A percentile compares a stretch with the other conserved stretches of the same genome.
phyloP scores from a whole-genome alignment of 92 coral and sea anemone genomes.

The Epizoanthus fatuus region DNA sequence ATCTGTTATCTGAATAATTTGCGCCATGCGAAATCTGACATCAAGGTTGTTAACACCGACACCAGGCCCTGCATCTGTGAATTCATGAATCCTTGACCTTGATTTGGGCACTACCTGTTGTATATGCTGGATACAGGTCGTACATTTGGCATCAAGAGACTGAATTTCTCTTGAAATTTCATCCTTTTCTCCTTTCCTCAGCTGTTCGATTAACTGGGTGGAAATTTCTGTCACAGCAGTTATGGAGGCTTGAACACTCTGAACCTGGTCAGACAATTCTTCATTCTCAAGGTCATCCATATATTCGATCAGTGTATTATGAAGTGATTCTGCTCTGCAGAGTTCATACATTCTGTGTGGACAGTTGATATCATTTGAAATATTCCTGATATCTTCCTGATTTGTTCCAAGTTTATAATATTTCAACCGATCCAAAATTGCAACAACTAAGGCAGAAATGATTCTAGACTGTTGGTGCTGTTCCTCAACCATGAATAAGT shows the following conservation, averaged over 20 bases:
- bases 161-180: constrained; percentile 28
- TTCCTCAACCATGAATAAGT: constrained; percentile 34
- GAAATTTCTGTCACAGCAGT: not conserved
- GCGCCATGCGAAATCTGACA: constrained; percentile 18
- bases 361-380: constrained; percentile 38
- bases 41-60: constrained; percentile 25
- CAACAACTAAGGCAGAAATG: not conserved
- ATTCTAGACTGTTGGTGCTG: constrained; percentile 7
- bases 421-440: constrained; percentile 30
- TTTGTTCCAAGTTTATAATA: constrained; percentile 20
- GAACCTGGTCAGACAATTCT: constrained; percentile 8
- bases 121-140: constrained; percentile 21
- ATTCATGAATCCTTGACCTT: constrained; percentile 46
- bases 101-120: constrained; percentile 29
- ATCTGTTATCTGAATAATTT: not conserved
- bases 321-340: constrained; percentile 28
- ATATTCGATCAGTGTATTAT: constrained; percentile 21
- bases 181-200: constrained; percentile 27
- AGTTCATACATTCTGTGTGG: constrained; percentile 43
- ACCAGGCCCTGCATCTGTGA: constrained; percentile 34
- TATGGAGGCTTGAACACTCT: not conserved
- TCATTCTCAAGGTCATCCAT: constrained; percentile 28
- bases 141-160: constrained; percentile 22
- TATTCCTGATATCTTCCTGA: constrained; percentile 33
- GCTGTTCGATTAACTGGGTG: constrained; percentile 12